phyloP scores from a whole-genome alignment of 2,113 vertebrate species.

The Rhinolophus ferrumequinum region DNA sequence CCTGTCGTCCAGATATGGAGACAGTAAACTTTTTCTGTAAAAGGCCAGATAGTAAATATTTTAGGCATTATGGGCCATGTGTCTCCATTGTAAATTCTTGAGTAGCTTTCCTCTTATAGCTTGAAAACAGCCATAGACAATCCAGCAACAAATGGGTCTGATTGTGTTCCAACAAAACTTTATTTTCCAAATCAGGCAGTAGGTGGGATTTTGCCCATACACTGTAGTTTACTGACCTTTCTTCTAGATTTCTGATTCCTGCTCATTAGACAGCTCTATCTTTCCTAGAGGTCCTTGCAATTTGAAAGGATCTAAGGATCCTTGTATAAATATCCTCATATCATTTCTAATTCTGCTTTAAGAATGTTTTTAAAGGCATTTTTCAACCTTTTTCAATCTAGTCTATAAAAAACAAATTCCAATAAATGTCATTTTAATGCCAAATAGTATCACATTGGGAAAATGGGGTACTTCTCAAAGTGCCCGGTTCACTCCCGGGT shows the following conservation, averaged over 20 bases:
- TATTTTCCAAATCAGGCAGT: not conserved
- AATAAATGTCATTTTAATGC: not conserved
- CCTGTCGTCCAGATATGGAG: not conserved
- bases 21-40: not conserved
- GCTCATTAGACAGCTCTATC: not conserved
- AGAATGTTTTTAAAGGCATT: not conserved
- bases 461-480: not conserved
- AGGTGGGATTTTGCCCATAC: not conserved
- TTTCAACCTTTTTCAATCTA: not conserved
- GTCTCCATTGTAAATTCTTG: not conserved
- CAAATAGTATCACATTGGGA: not conserved
- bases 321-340: not conserved
- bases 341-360: slow-evolving; percentile 4
- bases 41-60: not conserved
- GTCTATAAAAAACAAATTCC: not conserved
- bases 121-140: not conserved
- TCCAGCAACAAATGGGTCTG: not conserved
- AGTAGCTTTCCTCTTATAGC: not conserved
- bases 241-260: not conserved
- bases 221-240: not conserved
- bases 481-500: not conserved
- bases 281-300: not conserved
- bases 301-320: not conserved
- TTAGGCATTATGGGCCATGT: not conserved
- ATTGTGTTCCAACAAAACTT: not conserved